Conservation (phyloP, 2,888 invertebrate species). For the Luperina nickerlii region DNA sequence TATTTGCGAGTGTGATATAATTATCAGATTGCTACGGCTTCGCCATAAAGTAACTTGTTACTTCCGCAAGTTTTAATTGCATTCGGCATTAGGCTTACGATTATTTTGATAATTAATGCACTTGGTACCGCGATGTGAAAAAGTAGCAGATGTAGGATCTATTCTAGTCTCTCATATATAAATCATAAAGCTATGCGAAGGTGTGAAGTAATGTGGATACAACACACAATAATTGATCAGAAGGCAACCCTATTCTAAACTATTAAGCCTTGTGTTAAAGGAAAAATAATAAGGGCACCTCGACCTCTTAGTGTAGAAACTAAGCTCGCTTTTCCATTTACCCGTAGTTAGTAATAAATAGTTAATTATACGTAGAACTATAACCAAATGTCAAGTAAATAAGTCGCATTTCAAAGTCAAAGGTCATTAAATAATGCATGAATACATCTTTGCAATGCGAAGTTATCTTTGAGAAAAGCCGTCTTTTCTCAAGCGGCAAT, state of each 20-base stretch:
- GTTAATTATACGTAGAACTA: neutral
- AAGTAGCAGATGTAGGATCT: neutral
- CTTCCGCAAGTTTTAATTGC: constrained; percentile 5
- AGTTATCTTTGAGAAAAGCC: neutral
- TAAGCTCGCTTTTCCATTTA: neutral
- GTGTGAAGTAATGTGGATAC: neutral
- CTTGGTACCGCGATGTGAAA: neutral
- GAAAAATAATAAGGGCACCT: neutral
- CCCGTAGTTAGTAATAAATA: neutral
- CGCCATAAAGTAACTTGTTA: neutral
- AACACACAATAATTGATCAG: neutral
- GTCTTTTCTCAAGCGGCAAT: neutral
- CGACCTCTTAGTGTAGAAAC: neutral
- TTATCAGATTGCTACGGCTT: neutral
- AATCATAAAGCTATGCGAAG: constrained; percentile 22
- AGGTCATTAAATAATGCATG: neutral
- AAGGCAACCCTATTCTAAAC: too few species aligned
- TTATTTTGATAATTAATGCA: neutral
- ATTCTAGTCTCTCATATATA: neutral
- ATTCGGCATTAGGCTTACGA: neutral
- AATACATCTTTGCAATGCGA: constrained; percentile 1
- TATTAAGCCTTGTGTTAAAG: neutral
- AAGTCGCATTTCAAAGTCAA: constrained; percentile 5
- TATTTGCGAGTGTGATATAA: constrained; percentile 21
- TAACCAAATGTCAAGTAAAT: neutral